A percentile compares a stretch with the other conserved stretches of the same genome.
phyloP scores from a whole-genome alignment of 2,113 vertebrate species.

The Xiphias gladius region DNA sequence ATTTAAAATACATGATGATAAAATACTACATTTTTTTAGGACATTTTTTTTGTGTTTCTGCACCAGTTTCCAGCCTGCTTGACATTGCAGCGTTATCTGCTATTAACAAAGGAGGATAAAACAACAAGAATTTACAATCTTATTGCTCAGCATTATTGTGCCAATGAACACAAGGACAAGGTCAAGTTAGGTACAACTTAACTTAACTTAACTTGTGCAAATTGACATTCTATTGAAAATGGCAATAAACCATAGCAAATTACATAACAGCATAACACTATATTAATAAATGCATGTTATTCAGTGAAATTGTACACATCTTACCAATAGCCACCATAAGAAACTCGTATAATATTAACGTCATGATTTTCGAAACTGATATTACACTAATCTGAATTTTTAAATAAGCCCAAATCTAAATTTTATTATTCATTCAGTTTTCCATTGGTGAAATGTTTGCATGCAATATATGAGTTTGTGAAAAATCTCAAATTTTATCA shows the following conservation, averaged over 20 bases:
- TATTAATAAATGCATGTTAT: not conserved
- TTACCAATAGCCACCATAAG: not conserved
- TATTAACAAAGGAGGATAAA: not conserved
- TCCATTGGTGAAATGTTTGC: slow-evolving; percentile 20
- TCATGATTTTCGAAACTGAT: not conserved
- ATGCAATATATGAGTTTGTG: slow-evolving; percentile 12
- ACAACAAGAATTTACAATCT: not conserved
- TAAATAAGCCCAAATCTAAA: not conserved
- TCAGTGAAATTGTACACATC: not conserved
- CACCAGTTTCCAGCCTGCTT: not conserved
- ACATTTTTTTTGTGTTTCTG: not conserved
- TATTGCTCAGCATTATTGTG: not conserved
- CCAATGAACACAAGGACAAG: not conserved
- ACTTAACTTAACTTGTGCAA: no score
- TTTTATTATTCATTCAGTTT: not conserved
- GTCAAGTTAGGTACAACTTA: not conserved
- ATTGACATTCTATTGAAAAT: not conserved
- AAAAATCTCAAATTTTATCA: not conserved
- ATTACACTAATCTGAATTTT: not conserved
- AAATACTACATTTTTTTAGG: not conserved
- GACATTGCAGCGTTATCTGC: not conserved
- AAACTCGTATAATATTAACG: slow-evolving; percentile 5
- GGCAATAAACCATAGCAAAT: not conserved
- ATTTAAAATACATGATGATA: not conserved
- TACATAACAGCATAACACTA: not conserved